phyloP scores from a whole-genome alignment of 2,113 vertebrate species.

The Heliornis fulica region DNA sequence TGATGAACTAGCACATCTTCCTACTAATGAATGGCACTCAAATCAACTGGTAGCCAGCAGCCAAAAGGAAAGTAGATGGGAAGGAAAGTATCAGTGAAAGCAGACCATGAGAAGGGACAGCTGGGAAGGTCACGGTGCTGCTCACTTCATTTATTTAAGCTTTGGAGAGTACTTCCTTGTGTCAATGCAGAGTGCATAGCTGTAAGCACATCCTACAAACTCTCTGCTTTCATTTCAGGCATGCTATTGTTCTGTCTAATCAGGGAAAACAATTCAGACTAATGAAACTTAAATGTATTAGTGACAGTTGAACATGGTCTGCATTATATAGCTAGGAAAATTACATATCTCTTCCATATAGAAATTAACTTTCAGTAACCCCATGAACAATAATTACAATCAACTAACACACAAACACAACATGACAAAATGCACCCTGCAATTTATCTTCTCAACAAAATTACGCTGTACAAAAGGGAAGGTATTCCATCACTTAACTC shows the following conservation, averaged over 20 bases:
- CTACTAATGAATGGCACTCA: neutral
- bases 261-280: neutral
- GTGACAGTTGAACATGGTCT: slow-evolving; percentile 4
- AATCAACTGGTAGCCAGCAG: neutral
- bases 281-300: slow-evolving; percentile 6
- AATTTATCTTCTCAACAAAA: slow-evolving; percentile 33
- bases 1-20: neutral
- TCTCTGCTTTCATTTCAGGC: neutral
- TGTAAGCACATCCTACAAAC: neutral
- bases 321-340: slow-evolving; percentile 32
- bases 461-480: neutral
- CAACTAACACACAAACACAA: slow-evolving; percentile 6
- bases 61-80: neutral
- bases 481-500: neutral
- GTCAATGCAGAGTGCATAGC: neutral
- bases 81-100: neutral
- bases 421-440: neutral
- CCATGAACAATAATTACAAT: slow-evolving; percentile 48
- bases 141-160: neutral
- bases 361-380: slow-evolving; percentile 45
- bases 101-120: neutral
- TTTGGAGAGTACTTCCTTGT: neutral
- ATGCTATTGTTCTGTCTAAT: neutral
- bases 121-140: neutral
- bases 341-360: slow-evolving; percentile 9